Evolutionary conservation across 2,797 vertebrate genomes (phyloP).

Genomic region (Amniataba percoides): DNA sequence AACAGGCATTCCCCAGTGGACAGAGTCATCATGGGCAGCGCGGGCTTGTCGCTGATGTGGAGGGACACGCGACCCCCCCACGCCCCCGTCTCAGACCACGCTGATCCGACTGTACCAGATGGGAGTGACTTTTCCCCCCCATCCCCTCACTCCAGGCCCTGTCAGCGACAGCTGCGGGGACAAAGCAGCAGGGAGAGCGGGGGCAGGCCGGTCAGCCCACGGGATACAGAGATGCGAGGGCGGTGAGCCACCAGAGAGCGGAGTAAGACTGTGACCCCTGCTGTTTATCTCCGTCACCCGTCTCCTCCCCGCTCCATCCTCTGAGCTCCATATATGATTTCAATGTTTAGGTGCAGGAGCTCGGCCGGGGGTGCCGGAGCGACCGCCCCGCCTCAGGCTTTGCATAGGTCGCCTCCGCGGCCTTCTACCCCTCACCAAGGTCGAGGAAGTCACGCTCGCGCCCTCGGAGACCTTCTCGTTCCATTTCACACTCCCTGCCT

Average conservation of each 20-base stretch:
- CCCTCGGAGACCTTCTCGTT: constrained; percentile 47
- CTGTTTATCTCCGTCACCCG: constrained; percentile 44
- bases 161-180: constrained; percentile 76
- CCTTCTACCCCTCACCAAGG: constrained; percentile 16
- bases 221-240: constrained; percentile 47
- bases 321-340: constrained; percentile 34
- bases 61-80: constrained; percentile 76
- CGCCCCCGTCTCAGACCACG: constrained; percentile 66
- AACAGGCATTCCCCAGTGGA: constrained; percentile 56
- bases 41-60: constrained; percentile 73
- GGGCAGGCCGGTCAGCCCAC: constrained; percentile 62
- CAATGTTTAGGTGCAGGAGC: constrained; percentile 44
- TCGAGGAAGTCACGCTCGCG: constrained; percentile 42
- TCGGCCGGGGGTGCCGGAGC: constrained; percentile 14
- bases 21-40: constrained; percentile 56
- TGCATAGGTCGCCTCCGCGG: constrained; percentile 27
- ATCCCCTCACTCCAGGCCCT: constrained; percentile 69
- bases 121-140: constrained; percentile 80
- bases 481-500: constrained; percentile 29
- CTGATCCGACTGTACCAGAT: constrained; percentile 85
- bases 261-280: constrained; percentile 56
- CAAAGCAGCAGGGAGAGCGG: constrained; percentile 44
- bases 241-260: constrained; percentile 62
- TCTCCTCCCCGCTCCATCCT: constrained; percentile 17
- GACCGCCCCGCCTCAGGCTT: constrained; percentile 37